A percentile compares a stretch with the other conserved stretches of the same genome.
Evolutionary conservation across 2,797 vertebrate genomes (phyloP).

Genomic region (Lutjanus argentimaculatus): DNA sequence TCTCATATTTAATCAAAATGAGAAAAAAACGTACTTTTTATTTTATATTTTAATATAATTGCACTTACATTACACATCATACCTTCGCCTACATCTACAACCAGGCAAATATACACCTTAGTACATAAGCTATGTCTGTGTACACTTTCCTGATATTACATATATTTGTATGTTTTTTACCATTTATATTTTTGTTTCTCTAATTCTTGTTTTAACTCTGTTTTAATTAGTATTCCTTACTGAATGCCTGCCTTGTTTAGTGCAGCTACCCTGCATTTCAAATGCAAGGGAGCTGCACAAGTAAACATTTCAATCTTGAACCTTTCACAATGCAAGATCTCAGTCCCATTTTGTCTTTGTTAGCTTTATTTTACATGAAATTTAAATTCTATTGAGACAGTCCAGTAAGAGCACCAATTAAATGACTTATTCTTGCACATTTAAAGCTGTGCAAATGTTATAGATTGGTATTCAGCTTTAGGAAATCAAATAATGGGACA

Average conservation of each 20-base stretch:
- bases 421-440: not conserved
- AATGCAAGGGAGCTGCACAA: not conserved
- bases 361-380: constrained; percentile 4
- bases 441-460: constrained; percentile 8
- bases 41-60: not conserved
- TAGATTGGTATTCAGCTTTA: constrained; percentile 14
- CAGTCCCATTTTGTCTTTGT: not conserved
- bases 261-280: not conserved
- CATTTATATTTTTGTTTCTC: not conserved
- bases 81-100: no score
- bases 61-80: no score
- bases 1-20: no score
- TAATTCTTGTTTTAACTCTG: not conserved
- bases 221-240: not conserved
- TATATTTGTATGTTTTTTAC: not conserved
- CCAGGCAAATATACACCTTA: not conserved
- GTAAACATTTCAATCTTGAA: not conserved
- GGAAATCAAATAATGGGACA: constrained; percentile 4
- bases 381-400: not conserved
- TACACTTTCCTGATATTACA: not conserved
- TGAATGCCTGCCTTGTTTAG: not conserved
- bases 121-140: not conserved
- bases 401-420: constrained; percentile 3
- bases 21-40: no score
- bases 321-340: not conserved